Base-by-base conservation (phyloP, 2,797 vertebrate genomes). In the Natrix natrix region DNA sequence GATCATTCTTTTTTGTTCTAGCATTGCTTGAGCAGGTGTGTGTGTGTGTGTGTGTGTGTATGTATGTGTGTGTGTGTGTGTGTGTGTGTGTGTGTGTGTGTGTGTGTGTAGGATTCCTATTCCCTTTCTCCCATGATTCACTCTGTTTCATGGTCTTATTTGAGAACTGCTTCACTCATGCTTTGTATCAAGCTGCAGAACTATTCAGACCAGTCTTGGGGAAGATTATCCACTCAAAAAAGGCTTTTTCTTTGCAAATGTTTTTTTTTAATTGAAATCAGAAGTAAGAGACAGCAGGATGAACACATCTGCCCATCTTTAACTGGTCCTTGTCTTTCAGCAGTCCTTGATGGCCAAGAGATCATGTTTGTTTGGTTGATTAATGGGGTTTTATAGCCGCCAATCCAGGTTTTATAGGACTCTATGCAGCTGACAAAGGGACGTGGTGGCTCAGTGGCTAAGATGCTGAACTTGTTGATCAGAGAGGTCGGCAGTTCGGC, bases 11-110 rank as follows among this genome's bases (percentile, higher is more conserved):
- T 13, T 61, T n/a, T 90, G 66, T 28, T 88, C 0, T 0, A 89
- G 61, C 91, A 92, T 92, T 86, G 22, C 90, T 93, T 24, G 87
- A 16, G 60, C 94, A 91, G 88, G 2, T 22, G 74, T 78, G 17
- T 78, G 17, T 78, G 7, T 83, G 17, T 24, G 74, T 48, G 37
- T 24, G n/a, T 14, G 63, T 66, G 28, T 37, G 2, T 22, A 37
- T 78, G 8, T 78, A 8, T 78, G 7, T 83, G 17, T 24, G 74
- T 48, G 20, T 24, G n/a, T 14, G 63, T 66, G 28, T 91, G 95
- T 91, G 32, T 17, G 61, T 26, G 60, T 61, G 24, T 28, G 60
- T 61, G 11, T 66, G 63, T 69, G 28, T 69, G n/a, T 74, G n/a
- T 74, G n/a, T 74, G 11, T 63, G 61, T 28, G 26, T 69, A 69